These are phyloP conservation scores for Gracilinanus agilis DNA, from an alignment of 2,113 vertebrate species.

Conservation along the genomic window DNA sequence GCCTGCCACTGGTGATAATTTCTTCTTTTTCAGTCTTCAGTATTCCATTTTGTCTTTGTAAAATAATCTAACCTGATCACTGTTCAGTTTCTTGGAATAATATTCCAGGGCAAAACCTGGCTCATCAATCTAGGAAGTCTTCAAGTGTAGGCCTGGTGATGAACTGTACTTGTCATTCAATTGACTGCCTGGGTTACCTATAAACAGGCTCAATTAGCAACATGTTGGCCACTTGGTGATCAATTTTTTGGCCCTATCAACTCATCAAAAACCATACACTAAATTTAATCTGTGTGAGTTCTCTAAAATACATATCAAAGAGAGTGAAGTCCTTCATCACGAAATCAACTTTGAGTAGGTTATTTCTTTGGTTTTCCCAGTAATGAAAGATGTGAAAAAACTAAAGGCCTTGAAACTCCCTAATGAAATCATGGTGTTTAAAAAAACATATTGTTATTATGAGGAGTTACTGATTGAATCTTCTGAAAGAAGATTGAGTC, in stretches of 20 bases:
- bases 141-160: neutral
- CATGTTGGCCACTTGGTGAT: neutral
- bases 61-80: constrained; percentile 18
- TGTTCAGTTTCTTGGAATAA: neutral
- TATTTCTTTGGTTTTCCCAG: neutral
- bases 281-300: neutral
- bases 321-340: neutral
- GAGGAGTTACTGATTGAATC: neutral
- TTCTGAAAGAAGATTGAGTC: neutral
- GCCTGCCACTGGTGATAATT: neutral
- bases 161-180: neutral
- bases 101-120: neutral
- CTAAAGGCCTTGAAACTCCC: neutral
- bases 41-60: constrained; percentile 30
- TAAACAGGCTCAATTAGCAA: neutral
- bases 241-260: neutral
- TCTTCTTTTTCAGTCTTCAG: constrained; percentile 41
- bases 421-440: neutral
- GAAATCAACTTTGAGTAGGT: neutral
- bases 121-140: neutral
- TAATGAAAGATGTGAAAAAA: neutral
- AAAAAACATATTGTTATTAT: neutral
- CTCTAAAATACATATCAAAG: neutral
- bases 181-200: neutral
- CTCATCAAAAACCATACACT: neutral